phyloP scores from a whole-genome alignment of 2,888 invertebrate species.

The Torymus auratus region DNA sequence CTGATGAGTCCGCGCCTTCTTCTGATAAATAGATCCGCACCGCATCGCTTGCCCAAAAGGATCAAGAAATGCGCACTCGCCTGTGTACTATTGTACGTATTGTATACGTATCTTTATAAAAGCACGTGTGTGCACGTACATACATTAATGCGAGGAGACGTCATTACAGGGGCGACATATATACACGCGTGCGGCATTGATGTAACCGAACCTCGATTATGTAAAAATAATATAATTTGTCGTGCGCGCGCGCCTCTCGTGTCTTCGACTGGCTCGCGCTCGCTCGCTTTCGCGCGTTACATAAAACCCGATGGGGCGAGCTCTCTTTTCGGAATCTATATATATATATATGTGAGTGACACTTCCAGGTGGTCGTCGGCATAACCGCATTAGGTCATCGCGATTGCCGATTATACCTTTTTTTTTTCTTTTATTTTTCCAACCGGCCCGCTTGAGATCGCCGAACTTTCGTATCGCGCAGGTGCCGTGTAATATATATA shows the following conservation, averaged over 20 bases:
- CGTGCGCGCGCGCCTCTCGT: background rate
- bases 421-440: background rate
- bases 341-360: background rate
- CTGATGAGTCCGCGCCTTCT: too few species aligned
- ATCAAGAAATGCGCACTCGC: too few species aligned
- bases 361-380: slow-evolving; percentile 11
- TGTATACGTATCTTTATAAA: too few species aligned
- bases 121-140: too few species aligned
- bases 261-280: background rate
- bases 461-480: background rate
- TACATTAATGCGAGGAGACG: too few species aligned
- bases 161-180: too few species aligned
- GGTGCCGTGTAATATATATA: too few species aligned
- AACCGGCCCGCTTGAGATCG: background rate
- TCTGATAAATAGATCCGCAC: too few species aligned
- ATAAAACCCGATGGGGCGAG: slow-evolving; percentile 38
- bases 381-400: slow-evolving; percentile 57
- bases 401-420: slow-evolving; percentile 6
- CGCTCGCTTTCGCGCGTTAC: slow-evolving; percentile 39
- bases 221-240: slow-evolving; percentile 55
- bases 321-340: slow-evolving; percentile 27
- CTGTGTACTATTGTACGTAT: too few species aligned
- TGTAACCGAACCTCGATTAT: slow-evolving; percentile 45
- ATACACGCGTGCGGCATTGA: slow-evolving; percentile 18
- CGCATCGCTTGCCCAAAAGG: too few species aligned